Evolutionary conservation across 2,797 vertebrate species (phyloP).

Genomic region (Hoplostethus atlanticus): DNA sequence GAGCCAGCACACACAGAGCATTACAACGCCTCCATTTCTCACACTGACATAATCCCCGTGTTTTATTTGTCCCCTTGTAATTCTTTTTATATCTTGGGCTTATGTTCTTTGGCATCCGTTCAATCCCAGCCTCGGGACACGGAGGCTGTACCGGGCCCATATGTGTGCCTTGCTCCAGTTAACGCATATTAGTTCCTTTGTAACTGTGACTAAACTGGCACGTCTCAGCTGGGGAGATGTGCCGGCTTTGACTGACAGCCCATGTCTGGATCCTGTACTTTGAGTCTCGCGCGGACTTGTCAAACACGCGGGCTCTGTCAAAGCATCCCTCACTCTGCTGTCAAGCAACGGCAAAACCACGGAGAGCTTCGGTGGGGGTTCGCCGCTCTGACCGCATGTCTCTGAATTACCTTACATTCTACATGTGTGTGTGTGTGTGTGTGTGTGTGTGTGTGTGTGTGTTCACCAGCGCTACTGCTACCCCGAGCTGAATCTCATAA

Average conservation of each 20-base stretch:
- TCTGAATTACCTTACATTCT: conserved; percentile 48
- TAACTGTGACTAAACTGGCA: conserved; percentile 82
- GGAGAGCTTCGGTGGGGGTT: conserved; percentile 53
- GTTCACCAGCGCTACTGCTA: conserved; percentile 29
- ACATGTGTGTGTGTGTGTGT: conserved; percentile 1
- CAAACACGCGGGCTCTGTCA: conserved; percentile 80
- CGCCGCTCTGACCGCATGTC: conserved; percentile 63
- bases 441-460: conserved; percentile 14
- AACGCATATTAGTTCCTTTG: conserved; percentile 83
- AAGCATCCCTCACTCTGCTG: conserved; percentile 78
- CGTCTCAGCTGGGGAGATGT: conserved; percentile 80
- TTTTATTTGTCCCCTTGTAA: conserved; percentile 85
- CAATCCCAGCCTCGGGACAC: conserved; percentile 81
- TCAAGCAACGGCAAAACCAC: conserved; percentile 56
- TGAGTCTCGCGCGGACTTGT: conserved; percentile 77
- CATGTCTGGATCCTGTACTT: conserved; percentile 83
- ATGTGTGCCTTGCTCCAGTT: conserved; percentile 83
- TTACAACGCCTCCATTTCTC: conserved; percentile 78
- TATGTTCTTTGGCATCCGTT: conserved; percentile 83
- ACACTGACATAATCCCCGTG: conserved; percentile 83
- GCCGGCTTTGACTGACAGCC: conserved; percentile 80
- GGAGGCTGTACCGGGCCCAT: conserved; percentile 72
- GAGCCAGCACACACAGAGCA: conserved; percentile 72
- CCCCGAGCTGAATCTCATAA: conserved; percentile 32
- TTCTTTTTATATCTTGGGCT: conserved; percentile 83